Evolutionary conservation across 2,888 invertebrate genomes (phyloP).

Genomic region (Caenorhabditis afra): DNA sequence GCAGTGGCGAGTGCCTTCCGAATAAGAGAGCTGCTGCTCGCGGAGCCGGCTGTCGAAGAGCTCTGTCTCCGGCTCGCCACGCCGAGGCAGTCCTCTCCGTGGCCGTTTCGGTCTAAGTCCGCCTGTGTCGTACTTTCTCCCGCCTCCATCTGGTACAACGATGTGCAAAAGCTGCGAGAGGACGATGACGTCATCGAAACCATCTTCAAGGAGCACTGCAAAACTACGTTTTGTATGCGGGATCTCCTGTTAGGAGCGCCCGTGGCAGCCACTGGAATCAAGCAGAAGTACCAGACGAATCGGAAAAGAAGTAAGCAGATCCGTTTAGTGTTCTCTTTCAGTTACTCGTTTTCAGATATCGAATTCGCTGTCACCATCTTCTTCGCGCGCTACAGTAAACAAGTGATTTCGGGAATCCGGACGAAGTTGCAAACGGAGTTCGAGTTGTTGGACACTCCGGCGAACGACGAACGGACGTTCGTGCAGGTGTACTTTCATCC

Average conservation of each 20-base stretch:
- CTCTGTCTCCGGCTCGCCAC: slow-evolving; percentile 58
- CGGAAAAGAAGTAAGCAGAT: slow-evolving; percentile 70
- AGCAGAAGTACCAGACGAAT: slow-evolving; percentile 75
- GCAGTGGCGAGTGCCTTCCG: slow-evolving; percentile 67
- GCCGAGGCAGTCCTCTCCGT: slow-evolving; percentile 16
- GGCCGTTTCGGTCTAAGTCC: slow-evolving; percentile 60
- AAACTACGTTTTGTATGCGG: slow-evolving; percentile 71
- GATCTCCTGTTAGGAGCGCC: slow-evolving; percentile 76
- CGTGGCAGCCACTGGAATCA: slow-evolving; percentile 71
- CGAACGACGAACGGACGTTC: slow-evolving; percentile 72
- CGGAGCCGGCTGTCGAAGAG: slow-evolving; percentile 54
- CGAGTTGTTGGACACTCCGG: slow-evolving; percentile 54
- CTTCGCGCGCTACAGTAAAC: slow-evolving; percentile 59
- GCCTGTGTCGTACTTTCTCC: slow-evolving; percentile 74
- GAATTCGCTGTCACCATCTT: slow-evolving; percentile 73
- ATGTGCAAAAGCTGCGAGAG: slow-evolving; percentile 60
- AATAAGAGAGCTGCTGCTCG: slow-evolving; percentile 41
- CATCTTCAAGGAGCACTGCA: slow-evolving; percentile 73
- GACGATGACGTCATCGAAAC: slow-evolving; percentile 69
- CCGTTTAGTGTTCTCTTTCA: not conserved
- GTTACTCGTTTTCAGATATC: slow-evolving; percentile 70
- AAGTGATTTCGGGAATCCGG: slow-evolving; percentile 21
- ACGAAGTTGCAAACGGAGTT: slow-evolving; percentile 23
- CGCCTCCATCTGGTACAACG: slow-evolving; percentile 72
- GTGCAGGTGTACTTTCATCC: slow-evolving; percentile 78